Percentiles rank a stretch among this genome's conserved stretches.
Evolutionary conservation across 2,888 invertebrate species (phyloP).

Genomic region (Caenorhabditis panamensis): DNA sequence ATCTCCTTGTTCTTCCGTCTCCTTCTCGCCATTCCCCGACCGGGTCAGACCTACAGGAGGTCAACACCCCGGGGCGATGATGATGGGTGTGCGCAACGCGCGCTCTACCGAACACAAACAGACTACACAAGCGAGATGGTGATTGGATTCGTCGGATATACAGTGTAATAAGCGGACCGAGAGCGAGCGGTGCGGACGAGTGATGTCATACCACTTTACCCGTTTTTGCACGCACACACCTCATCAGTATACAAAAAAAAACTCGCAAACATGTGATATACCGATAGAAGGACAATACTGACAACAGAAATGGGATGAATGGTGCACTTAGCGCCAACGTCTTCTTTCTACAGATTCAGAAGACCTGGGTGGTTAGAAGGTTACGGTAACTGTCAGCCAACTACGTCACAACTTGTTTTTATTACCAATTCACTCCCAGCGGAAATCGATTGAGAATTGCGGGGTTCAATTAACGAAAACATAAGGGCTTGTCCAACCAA

Average conservation of each 20-base stretch:
- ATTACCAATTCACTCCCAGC: background rate
- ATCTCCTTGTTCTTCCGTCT: background rate
- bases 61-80: slow-evolving; percentile 33
- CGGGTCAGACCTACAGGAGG: slow-evolving; percentile 44
- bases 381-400: background rate
- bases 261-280: slow-evolving; percentile 27
- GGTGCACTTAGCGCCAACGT: background rate
- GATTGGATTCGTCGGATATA: slow-evolving; percentile 32
- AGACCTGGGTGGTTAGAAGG: background rate
- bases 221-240: slow-evolving; percentile 28
- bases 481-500: background rate
- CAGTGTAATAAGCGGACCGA: slow-evolving; percentile 25
- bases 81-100: slow-evolving; percentile 4
- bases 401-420: background rate
- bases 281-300: slow-evolving; percentile 2
- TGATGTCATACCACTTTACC: slow-evolving; percentile 41
- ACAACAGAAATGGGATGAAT: background rate
- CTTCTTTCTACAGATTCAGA: background rate
- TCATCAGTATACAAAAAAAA: slow-evolving; percentile 9
- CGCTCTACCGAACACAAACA: slow-evolving; percentile 12
- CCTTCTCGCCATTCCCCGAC: slow-evolving; percentile 1
- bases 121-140: slow-evolving; percentile 14
- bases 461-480: background rate
- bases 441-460: background rate
- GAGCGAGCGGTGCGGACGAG: background rate